Percentiles rank a stretch among this genome's conserved stretches.
These are phyloP conservation scores for Tympanoctomys barrerae DNA, from an alignment of 2,797 vertebrate genomes.

Conservation along the genomic window DNA sequence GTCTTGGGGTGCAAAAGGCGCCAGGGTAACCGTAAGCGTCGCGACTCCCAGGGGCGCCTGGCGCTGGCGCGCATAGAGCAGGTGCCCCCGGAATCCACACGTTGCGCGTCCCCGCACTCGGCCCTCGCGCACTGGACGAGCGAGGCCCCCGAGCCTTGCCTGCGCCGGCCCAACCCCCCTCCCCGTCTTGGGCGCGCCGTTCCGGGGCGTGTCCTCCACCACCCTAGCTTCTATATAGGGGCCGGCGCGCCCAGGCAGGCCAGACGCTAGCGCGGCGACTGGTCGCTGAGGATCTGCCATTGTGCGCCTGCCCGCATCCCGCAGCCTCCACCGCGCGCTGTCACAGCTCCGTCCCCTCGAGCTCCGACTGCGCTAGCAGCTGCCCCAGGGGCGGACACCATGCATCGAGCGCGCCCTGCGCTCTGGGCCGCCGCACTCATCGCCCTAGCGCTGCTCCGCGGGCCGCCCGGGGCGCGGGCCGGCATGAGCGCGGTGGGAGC, in stretches of 20 bases:
- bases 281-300: fast-evolving
- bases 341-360: not conserved
- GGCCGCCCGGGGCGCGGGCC: slow-evolving; percentile 83
- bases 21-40: too few relatives aligned
- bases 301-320: not conserved
- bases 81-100: slow-evolving; percentile 34
- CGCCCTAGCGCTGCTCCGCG: slow-evolving; percentile 86
- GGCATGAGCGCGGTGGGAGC: slow-evolving; percentile 85
- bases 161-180: not conserved
- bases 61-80: not conserved
- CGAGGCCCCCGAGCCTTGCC: not conserved
- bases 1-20: not conserved
- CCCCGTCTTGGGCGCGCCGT: slow-evolving; percentile 69
- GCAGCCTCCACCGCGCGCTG: not conserved
- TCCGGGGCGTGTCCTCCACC: slow-evolving; percentile 86
- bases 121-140: not conserved
- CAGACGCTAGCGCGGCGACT: slow-evolving; percentile 86
- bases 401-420: slow-evolving; percentile 89
- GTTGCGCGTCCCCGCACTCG: not conserved
- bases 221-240: slow-evolving; percentile 90
- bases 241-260: slow-evolving; percentile 81
- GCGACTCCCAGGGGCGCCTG: fast-evolving
- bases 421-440: slow-evolving; percentile 89
- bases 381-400: slow-evolving; percentile 77
- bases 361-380: not conserved